phyloP scores from a whole-genome alignment of 2,888 invertebrate genomes.

The Eilema caniola region DNA sequence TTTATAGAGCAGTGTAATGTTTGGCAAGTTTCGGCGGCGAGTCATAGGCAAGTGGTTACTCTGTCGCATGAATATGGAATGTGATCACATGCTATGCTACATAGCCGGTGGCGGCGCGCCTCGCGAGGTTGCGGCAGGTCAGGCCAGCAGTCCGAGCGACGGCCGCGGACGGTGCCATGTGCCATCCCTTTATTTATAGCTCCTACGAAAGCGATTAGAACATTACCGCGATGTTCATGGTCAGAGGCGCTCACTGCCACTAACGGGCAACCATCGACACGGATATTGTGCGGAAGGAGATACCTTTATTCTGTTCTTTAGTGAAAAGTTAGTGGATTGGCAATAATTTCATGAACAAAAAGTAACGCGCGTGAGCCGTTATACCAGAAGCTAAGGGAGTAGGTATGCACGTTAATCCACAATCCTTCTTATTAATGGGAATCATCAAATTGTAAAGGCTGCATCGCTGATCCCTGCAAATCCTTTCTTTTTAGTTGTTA shows the following conservation, averaged over 20 bases:
- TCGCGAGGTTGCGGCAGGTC: conserved; percentile 11
- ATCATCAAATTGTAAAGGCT: too few species aligned
- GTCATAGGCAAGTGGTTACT: background rate
- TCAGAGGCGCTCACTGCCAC: background rate
- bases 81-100: background rate
- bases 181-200: conserved; percentile 12
- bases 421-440: background rate
- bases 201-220: background rate
- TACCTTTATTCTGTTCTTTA: background rate
- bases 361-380: background rate
- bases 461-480: too few species aligned
- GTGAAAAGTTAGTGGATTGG: background rate
- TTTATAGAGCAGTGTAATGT: background rate
- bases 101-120: background rate
- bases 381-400: too few species aligned
- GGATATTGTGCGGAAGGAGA: background rate
- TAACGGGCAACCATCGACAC: background rate
- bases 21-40: background rate
- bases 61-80: background rate
- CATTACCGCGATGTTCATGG: background rate
- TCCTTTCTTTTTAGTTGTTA: too few species aligned
- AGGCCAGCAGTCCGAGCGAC: conserved; percentile 2
- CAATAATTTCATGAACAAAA: background rate
- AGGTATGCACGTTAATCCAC: background rate
- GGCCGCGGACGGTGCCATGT: background rate